Percentiles rank a stretch among this genome's conserved stretches.
Conservation (phyloP, 1,140 invertebrate genomes). For the Papilio dardanus region DNA sequence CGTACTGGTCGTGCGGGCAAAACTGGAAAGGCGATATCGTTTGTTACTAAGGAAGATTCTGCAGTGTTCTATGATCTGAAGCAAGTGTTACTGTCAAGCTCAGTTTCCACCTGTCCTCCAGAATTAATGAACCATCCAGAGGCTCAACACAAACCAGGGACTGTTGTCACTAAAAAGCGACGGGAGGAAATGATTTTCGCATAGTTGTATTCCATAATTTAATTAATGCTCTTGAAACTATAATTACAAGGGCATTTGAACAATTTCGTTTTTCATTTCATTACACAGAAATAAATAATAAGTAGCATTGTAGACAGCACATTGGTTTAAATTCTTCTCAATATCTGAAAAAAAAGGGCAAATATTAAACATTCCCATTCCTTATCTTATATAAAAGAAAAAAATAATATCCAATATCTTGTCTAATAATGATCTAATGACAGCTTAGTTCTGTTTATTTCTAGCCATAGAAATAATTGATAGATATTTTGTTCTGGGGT, state of each 20-base stretch:
- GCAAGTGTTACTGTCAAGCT: conserved; percentile 93
- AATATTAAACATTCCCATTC: background rate
- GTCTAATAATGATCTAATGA: too few species aligned
- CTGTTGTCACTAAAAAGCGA: conserved; percentile 96
- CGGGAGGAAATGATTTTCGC: conserved; percentile 98
- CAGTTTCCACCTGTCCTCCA: conserved; percentile 97
- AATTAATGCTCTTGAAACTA: background rate
- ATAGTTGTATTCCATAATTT: conserved; percentile 70
- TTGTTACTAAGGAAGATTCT: conserved; percentile 98
- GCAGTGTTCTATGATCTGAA: conserved; percentile 98
- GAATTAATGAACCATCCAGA: conserved; percentile 99
- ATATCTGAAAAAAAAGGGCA: conserved; percentile 12
- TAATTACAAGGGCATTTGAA: background rate
- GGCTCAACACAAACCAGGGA: conserved; percentile 98
- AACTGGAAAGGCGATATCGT: conserved; percentile 96
- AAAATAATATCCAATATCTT: background rate
- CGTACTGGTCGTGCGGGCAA: conserved; percentile 99
- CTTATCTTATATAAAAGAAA: background rate
- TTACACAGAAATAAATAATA: conserved; percentile 33
- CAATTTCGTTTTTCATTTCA: conserved; percentile 18
- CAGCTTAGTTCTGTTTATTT: too few species aligned
- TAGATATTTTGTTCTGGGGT: too few species aligned
- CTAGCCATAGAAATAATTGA: too few species aligned
- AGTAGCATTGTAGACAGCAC: conserved; percentile 3
- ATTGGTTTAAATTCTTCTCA: background rate